Conservation (phyloP, 35 echinoderm and acorn worm genomes). For the Antedon bifida region DNA sequence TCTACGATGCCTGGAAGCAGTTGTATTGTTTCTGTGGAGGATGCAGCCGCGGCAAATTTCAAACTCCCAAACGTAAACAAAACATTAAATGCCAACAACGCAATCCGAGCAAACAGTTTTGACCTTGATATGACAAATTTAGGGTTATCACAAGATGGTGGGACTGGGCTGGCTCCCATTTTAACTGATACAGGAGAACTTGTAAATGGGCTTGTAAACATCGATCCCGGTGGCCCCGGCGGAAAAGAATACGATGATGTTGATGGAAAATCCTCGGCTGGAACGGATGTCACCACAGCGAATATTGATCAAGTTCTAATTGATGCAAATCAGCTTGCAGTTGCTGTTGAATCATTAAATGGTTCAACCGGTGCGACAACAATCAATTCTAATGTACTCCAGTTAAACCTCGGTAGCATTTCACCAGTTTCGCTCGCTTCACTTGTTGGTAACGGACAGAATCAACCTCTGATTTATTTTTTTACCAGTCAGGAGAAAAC, state of each 20-base stretch:
- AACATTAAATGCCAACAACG: neutral
- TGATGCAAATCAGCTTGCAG: neutral
- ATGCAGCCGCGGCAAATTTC: neutral
- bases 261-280: neutral
- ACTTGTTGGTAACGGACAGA: neutral
- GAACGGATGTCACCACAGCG: neutral
- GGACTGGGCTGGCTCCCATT: neutral
- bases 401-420: neutral
- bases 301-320: neutral
- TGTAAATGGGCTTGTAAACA: too few relatives aligned
- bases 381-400: neutral
- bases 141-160: neutral
- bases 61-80: neutral
- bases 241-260: neutral
- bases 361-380: neutral
- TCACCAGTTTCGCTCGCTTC: neutral
- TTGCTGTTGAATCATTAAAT: neutral
- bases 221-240: too few relatives aligned
- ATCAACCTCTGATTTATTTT: neutral
- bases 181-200: neutral
- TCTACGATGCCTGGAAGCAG: neutral
- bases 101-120: neutral
- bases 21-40: neutral
- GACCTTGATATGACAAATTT: neutral
- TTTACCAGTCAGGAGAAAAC: neutral